These are phyloP conservation scores for Pipistrellus kuhlii DNA, from an alignment of 2,797 vertebrate species.

Conservation along the genomic window DNA sequence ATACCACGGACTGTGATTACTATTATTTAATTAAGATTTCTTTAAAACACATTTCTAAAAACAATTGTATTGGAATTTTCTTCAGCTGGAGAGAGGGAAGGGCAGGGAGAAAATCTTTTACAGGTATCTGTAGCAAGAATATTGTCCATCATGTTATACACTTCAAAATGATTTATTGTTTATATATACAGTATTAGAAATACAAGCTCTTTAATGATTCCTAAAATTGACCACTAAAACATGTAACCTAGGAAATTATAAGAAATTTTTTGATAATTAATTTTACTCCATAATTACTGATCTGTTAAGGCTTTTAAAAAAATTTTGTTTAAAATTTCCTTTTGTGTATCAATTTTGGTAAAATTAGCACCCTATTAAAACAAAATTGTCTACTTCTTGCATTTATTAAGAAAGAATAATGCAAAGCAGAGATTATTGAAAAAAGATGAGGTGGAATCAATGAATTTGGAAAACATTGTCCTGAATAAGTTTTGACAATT, in stretches of 20 bases:
- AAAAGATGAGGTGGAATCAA: not conserved
- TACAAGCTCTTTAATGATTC: not conserved
- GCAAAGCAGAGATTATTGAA: not conserved
- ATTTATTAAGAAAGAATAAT: constrained; percentile 49
- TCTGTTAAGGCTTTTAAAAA: not conserved
- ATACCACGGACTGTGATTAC: not conserved
- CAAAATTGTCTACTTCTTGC: not conserved
- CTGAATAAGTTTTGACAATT: not conserved
- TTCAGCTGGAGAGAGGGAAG: not conserved
- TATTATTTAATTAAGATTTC: constrained; percentile 3
- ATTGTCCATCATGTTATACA: not conserved
- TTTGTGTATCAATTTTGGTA: not conserved
- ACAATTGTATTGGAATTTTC: not conserved
- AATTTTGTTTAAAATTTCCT: not conserved
- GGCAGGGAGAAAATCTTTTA: not conserved
- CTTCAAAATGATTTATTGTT: not conserved
- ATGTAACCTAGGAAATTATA: not conserved
- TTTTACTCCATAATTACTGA: not conserved
- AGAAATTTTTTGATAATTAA: not conserved
- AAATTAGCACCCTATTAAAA: constrained; percentile 35
- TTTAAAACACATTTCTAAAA: not conserved
- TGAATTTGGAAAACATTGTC: not conserved
- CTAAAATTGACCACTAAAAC: constrained; percentile 23
- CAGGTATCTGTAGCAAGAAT: not conserved
- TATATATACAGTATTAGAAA: not conserved